phyloP scores from a whole-genome alignment of 1,140 invertebrate genomes.

The Heliconius hermathena region DNA sequence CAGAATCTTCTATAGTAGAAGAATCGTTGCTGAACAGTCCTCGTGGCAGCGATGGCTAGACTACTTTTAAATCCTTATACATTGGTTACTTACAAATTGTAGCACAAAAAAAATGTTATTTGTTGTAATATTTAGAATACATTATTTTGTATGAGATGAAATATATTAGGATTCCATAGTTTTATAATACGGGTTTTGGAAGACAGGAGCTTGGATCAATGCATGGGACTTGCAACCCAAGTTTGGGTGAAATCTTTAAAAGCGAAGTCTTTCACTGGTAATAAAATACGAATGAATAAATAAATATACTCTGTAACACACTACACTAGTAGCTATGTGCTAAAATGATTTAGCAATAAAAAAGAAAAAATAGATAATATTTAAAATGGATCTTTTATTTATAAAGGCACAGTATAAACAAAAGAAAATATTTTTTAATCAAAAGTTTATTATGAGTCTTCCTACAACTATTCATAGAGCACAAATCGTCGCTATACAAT shows the following conservation, averaged over 20 bases:
- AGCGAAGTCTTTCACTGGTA: too few relatives aligned
- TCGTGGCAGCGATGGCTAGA: not conserved
- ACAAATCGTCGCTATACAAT: slow-evolving; percentile 45
- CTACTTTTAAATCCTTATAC: not conserved
- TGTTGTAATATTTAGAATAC: not conserved
- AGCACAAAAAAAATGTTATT: not conserved
- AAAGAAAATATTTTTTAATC: slow-evolving; percentile 27
- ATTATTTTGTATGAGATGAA: not conserved
- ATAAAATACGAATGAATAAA: not conserved
- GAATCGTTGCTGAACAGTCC: not conserved
- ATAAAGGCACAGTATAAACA: not conserved
- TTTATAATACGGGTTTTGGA: not conserved
- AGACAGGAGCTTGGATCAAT: too few relatives aligned
- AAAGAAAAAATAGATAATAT: not conserved
- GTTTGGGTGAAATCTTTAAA: too few relatives aligned
- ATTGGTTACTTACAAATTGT: not conserved
- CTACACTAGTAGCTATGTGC: too few relatives aligned
- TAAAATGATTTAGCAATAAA: not conserved
- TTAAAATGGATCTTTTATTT: not conserved
- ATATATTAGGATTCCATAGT: not conserved
- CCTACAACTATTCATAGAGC: slow-evolving; percentile 53
- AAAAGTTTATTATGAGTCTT: slow-evolving; percentile 50
- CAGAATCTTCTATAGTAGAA: not conserved
- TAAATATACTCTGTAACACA: not conserved
- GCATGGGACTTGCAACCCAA: not conserved